Evolutionary conservation across 2,888 invertebrate species (phyloP).

Genomic region (Neoaliturus tenellus): DNA sequence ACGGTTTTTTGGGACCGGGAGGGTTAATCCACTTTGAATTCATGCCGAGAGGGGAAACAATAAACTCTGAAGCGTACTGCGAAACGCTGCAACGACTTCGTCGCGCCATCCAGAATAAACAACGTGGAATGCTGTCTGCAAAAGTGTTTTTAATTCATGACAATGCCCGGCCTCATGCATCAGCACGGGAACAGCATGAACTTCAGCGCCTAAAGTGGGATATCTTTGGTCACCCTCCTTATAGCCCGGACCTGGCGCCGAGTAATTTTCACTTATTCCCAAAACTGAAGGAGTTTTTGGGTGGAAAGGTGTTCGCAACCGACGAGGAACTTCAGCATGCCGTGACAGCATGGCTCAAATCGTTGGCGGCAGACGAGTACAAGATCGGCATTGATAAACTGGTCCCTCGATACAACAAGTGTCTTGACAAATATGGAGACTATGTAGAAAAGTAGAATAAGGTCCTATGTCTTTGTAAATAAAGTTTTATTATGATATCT

Average conservation of each 20-base stretch:
- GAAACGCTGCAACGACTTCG: slow-evolving; percentile 21
- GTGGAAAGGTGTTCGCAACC: too few species aligned
- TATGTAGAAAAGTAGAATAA: too few species aligned
- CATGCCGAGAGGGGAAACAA: slow-evolving; percentile 19
- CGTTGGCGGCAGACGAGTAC: too few species aligned
- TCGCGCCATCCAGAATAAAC: slow-evolving; percentile 49
- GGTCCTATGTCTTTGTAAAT: too few species aligned
- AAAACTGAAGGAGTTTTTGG: too few species aligned
- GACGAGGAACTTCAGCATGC: too few species aligned
- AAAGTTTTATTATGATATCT: too few species aligned
- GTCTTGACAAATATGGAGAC: too few species aligned
- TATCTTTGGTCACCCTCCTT: slow-evolving; percentile 55
- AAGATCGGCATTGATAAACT: slow-evolving; percentile 53
- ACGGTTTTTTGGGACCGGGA: too few species aligned
- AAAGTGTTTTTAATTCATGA: slow-evolving; percentile 36
- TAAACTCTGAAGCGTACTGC: slow-evolving; percentile 23
- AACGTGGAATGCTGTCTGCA: slow-evolving; percentile 46
- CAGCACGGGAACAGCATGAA: slow-evolving; percentile 13
- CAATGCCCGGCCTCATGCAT: slow-evolving; percentile 54
- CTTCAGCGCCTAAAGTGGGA: slow-evolving; percentile 44
- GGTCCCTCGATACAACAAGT: slow-evolving; percentile 22
- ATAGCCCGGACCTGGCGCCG: slow-evolving; percentile 59
- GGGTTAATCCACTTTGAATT: too few species aligned
- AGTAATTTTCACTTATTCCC: slow-evolving; percentile 61
- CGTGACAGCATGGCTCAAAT: too few species aligned